Evolutionary conservation across 2,888 invertebrate species (phyloP).

Genomic region (Thera britannica): DNA sequence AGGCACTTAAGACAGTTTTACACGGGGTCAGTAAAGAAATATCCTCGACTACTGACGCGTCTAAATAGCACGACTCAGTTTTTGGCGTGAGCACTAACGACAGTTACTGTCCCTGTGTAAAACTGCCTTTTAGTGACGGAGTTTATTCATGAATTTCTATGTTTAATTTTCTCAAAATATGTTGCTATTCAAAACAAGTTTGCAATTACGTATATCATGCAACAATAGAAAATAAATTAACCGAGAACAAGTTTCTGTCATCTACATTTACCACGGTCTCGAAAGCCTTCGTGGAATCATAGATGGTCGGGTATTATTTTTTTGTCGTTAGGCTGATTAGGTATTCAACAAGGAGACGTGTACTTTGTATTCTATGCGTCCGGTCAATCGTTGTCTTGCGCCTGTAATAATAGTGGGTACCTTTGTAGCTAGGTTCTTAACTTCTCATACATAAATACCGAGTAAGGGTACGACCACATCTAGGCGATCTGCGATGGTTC

Average conservation of each 20-base stretch:
- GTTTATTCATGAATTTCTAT: slow-evolving; percentile 20
- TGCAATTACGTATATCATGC: slow-evolving; percentile 41
- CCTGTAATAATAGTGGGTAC: slow-evolving; percentile 14
- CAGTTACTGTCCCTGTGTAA: too few relatives aligned
- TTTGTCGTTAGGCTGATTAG: slow-evolving; percentile 41
- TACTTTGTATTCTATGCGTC: slow-evolving; percentile 52
- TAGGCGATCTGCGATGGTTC: too few relatives aligned
- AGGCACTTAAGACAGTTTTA: neutral
- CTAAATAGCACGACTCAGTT: too few relatives aligned
- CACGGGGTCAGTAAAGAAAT: too few relatives aligned
- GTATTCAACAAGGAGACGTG: slow-evolving; percentile 47
- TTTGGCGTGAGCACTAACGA: too few relatives aligned
- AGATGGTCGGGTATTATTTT: slow-evolving; percentile 30
- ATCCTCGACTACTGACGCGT: too few relatives aligned
- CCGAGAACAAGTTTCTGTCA: slow-evolving; percentile 35
- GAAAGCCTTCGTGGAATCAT: slow-evolving; percentile 38
- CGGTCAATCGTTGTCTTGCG: slow-evolving; percentile 39
- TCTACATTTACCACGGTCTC: slow-evolving; percentile 38
- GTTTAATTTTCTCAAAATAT: slow-evolving; percentile 36
- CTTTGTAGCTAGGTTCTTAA: neutral
- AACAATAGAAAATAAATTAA: slow-evolving; percentile 43
- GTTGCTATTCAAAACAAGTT: slow-evolving; percentile 33
- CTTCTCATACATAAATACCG: too few relatives aligned
- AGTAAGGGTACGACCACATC: too few relatives aligned
- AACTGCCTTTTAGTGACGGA: neutral